Base-by-base conservation (phyloP, 30 jellyfish, hydroid and myxozoan species). In the Chrysaora quinquecirrha region DNA sequence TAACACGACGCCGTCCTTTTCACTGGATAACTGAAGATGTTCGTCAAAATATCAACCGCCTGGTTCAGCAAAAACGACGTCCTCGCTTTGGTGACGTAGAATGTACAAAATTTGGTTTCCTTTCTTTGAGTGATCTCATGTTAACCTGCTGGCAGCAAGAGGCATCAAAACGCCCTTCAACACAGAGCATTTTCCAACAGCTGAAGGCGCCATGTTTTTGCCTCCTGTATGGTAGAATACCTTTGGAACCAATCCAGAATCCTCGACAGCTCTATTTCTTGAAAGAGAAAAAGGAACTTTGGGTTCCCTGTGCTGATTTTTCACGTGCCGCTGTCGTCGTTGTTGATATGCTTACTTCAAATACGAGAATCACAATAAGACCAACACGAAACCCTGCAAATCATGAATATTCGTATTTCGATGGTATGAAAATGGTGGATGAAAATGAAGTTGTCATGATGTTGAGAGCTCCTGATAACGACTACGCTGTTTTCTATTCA, bases 51-150 rank as follows among this genome's bases (percentile, higher is more conserved):
- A 68, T 94, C 25, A 75, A 69, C 33, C 48, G 78, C 1, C 61
- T 64, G 32, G 85, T 94, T 31, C 87, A 64, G 38, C 73, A 84
- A 12, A 95, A 97, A 0, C 65, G 47, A 43, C 96, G 99, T 16
- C 99, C 99, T 1, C 35, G 24, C 12, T 88, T 78, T 49, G 50
- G 64, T 32, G 96, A 94, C 31, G 29, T 82, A 0, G 74, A 83
- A 18, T 24, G 28, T 1, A 35, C 97, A 4, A 19, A 64, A 27
- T 78, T 35, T 35, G 95, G 96, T 1, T 73, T 87, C 16, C 23
- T 94, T 14, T 76, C 97, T 10, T 56, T 94, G 91, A 79, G 96
- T 3, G 95, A 75, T 18, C 65, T 94, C 60, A 82, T 88, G 97
- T 27, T 48, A 47, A 80, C 71, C 52, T 28, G 80, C 28, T 94